phyloP scores from a whole-genome alignment of 92 coral and sea anemone genomes.

The Porites evermanni region DNA sequence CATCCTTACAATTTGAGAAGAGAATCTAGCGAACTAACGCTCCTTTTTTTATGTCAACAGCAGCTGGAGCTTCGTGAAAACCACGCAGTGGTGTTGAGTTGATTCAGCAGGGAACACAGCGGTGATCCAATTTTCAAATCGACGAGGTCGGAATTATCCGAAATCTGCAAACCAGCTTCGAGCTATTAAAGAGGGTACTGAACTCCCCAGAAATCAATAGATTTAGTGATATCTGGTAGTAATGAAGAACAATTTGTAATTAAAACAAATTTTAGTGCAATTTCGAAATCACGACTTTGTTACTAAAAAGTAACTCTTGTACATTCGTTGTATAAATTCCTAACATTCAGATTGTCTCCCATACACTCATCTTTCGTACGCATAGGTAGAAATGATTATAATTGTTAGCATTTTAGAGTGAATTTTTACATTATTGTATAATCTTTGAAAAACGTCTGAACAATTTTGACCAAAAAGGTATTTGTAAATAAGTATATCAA shows the following conservation, averaged over 20 bases:
- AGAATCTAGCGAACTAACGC: neutral
- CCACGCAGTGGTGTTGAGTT: conserved; percentile 89
- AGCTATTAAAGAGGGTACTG: neutral
- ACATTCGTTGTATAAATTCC: conserved; percentile 8
- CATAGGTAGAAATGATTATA: conserved; percentile 26
- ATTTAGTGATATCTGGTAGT: neutral
- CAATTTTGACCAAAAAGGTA: neutral
- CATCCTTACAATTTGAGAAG: neutral
- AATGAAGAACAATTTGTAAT: neutral
- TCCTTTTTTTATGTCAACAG: conserved; percentile 19
- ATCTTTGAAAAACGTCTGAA: neutral
- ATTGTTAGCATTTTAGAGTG: conserved; percentile 42
- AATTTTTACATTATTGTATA: conserved; percentile 22
- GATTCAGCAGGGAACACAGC: neutral
- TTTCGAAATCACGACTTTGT: neutral
- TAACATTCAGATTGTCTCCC: neutral
- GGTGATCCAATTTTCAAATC: neutral
- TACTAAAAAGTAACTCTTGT: neutral
- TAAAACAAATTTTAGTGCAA: conserved; percentile 1
- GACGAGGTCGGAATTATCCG: neutral
- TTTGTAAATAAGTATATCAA: neutral
- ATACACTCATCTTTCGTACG: neutral
- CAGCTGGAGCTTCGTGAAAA: conserved; percentile 89
- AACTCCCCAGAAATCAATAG: neutral
- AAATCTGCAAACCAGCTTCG: neutral